Base-by-base conservation (phyloP, 2,888 invertebrate species). In the Megamerina dolium region DNA sequence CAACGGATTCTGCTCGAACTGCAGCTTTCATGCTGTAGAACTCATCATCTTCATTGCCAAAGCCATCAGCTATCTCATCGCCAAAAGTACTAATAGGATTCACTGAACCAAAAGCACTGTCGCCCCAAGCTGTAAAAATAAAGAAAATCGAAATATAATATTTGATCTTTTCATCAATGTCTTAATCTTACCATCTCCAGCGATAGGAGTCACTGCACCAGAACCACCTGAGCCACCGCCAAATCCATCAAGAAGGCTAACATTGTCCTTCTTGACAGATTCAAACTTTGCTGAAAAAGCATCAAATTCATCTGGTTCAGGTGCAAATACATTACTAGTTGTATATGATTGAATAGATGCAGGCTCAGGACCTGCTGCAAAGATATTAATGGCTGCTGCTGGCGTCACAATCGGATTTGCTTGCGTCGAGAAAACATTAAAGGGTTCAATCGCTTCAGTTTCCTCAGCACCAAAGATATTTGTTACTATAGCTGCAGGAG, bases 201-300 rank as follows among this genome's bases (percentile, higher is more conserved):
- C 51, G 19, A 59, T 60, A 14, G 69, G 66, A 18, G 68, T 66
- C 14, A 68, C 63, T 3, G 64, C 67, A 3, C 67, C 68, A 2
- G 69, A 68, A 13, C 55, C 38, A 34, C 54, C 55, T 3, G 52
- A 46, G 17, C 51, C 55, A 4, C 63, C 61, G 3, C 65, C 65
- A 39, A 70, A 69, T 1, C 69, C 68, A 26, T 69, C 70, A n/a
- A 69, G 48, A 20, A 70, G 57, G 44, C 64, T 66, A 4, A 64
- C 57, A 35, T 68, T 68, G 26, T 70, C 70, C 52, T 70, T 77
- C 29, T 73, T 74, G 41, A 73, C 78, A 1, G 69, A 70, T 18
- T 91, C 91, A 59, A 93, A 93, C 66, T 91, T 90, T 2, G 88
- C 86, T 3, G 90, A 82, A 58, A 93, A 93, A 0, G 88, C 91